These are phyloP conservation scores for Drosophila quinaria DNA, from an alignment of 2,888 invertebrate genomes.

Conservation along the genomic window DNA sequence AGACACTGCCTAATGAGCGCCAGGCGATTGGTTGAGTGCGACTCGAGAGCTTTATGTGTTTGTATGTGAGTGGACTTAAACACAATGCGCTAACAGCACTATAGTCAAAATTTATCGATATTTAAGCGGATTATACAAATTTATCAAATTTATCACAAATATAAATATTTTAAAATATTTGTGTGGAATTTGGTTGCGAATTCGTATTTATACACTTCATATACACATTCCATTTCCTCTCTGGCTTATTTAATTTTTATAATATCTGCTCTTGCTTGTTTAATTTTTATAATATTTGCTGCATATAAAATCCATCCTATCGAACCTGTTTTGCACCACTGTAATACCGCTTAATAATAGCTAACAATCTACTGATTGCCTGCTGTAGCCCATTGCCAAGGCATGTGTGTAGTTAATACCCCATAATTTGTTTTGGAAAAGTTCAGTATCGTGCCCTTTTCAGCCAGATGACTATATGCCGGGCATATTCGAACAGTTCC, in stretches of 20 bases:
- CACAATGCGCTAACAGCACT: slow-evolving; percentile 28
- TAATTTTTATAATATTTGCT: background rate
- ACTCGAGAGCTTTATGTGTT: slow-evolving; percentile 9
- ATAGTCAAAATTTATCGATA: background rate
- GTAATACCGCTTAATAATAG: slow-evolving; percentile 33
- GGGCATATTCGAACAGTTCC: background rate
- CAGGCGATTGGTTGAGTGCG: slow-evolving; percentile 10
- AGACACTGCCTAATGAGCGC: slow-evolving; percentile 16
- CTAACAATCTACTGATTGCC: slow-evolving; percentile 25
- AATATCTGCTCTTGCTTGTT: background rate
- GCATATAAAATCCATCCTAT: background rate
- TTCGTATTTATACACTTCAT: background rate
- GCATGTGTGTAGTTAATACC: slow-evolving; percentile 53
- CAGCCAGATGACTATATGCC: slow-evolving; percentile 1
- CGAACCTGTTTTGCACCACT: slow-evolving; percentile 31
- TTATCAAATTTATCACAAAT: background rate
- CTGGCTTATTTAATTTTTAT: background rate
- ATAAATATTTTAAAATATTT: background rate
- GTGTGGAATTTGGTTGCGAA: too few species aligned
- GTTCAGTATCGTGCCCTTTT: slow-evolving; percentile 21
- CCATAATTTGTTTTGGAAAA: slow-evolving; percentile 49
- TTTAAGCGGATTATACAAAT: background rate
- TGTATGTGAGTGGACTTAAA: background rate
- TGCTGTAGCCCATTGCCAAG: slow-evolving; percentile 9
- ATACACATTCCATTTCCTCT: background rate